These are phyloP conservation scores for Aphodius granarius DNA, from an alignment of 2,888 invertebrate genomes.

Conservation along the genomic window DNA sequence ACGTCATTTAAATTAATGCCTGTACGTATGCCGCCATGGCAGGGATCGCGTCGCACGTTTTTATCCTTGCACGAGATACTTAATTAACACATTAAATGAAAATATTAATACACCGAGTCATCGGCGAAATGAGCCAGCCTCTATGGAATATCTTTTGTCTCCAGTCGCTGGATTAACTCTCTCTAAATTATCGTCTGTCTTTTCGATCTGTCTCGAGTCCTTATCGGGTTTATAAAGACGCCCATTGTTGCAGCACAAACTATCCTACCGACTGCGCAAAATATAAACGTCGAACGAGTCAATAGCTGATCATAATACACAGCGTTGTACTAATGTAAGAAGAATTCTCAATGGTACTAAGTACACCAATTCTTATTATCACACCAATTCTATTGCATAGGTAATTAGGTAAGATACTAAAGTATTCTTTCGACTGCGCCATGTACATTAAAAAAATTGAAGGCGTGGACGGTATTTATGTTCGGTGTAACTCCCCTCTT, in stretches of 20 bases:
- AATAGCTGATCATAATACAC: too few relatives aligned
- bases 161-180: not conserved
- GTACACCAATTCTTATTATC: too few relatives aligned
- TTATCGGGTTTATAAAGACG: constrained; percentile 1
- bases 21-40: not conserved
- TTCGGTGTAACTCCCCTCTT: not conserved
- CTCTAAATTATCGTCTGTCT: not conserved
- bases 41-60: not conserved
- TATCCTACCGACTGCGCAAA: too few relatives aligned
- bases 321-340: too few relatives aligned
- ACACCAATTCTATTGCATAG: too few relatives aligned
- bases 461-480: constrained; percentile 14
- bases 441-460: not conserved
- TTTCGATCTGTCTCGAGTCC: not conserved
- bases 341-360: too few relatives aligned
- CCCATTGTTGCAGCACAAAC: constrained; percentile 8
- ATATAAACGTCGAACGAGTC: too few relatives aligned
- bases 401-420: too few relatives aligned
- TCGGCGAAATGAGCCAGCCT: not conserved
- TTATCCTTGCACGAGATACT: not conserved
- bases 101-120: not conserved
- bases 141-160: not conserved
- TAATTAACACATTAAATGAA: not conserved
- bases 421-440: not conserved
- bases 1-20: not conserved